These are phyloP conservation scores for Litoditis marina DNA, from an alignment of 2,888 invertebrate genomes.

Conservation along the genomic window DNA sequence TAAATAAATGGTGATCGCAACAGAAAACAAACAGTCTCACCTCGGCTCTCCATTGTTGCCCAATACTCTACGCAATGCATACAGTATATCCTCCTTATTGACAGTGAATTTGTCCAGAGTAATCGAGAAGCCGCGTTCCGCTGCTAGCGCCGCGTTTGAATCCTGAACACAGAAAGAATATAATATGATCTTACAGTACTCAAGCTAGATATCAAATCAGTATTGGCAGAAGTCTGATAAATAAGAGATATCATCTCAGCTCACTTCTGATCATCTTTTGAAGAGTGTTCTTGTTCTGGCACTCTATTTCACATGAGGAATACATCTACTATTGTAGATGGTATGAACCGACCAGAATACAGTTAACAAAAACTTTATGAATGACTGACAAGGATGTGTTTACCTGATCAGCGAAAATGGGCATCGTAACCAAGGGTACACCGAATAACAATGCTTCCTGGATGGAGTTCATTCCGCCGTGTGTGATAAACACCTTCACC, in stretches of 20 bases:
- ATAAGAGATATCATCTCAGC: too few species aligned
- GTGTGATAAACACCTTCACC: constrained; percentile 25
- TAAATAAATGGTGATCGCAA: too few species aligned
- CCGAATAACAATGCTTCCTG: constrained; percentile 22
- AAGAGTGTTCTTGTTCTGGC: too few species aligned
- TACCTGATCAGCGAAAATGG: constrained; percentile 30
- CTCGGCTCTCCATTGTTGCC: constrained; percentile 3
- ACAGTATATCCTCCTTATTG: constrained; percentile 14
- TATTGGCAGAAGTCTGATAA: too few species aligned
- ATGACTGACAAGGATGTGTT: too few species aligned
- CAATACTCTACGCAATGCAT: constrained; percentile 16
- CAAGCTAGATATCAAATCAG: neutral
- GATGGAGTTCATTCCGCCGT: constrained; percentile 31
- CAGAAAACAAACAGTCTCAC: constrained; percentile 3
- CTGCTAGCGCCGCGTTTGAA: constrained; percentile 24
- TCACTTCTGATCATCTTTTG: too few species aligned
- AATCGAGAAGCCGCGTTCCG: constrained; percentile 13
- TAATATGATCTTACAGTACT: neutral
- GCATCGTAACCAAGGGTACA: constrained; percentile 24
- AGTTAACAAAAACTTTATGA: too few species aligned
- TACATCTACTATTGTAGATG: neutral
- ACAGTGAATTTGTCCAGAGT: constrained; percentile 19
- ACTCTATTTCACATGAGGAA: neutral
- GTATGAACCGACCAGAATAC: neutral
- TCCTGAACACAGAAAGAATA: constrained; percentile 18